Conservation (phyloP, 1,140 invertebrate genomes). For the Papilio glaucus region DNA sequence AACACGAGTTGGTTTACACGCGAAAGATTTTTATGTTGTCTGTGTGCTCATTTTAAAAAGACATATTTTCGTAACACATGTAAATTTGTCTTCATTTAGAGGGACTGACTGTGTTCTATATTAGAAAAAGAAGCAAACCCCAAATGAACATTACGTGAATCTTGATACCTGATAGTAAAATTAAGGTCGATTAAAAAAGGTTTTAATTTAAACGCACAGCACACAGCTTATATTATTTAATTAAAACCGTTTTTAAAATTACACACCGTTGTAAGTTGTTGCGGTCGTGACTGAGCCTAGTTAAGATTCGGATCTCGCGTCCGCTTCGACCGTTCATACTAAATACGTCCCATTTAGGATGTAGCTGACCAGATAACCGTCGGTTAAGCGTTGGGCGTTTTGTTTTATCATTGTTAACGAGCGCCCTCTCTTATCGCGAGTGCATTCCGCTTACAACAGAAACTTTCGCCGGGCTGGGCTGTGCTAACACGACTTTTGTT, state of each 20-base stretch:
- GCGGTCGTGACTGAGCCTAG: conserved; percentile 62
- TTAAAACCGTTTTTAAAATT: neutral
- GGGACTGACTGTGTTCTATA: no score
- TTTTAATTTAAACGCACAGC: no score
- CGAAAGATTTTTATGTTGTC: neutral
- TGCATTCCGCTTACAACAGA: conserved; percentile 46
- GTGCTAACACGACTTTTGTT: conserved; percentile 16
- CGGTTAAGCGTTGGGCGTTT: conserved; percentile 51
- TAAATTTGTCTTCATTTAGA: no score
- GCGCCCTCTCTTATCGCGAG: conserved; percentile 46
- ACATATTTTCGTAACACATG: no score
- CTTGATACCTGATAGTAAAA: no score
- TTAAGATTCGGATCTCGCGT: conserved; percentile 68
- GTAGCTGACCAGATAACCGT: conserved; percentile 52
- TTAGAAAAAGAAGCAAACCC: no score
- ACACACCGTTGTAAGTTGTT: neutral
- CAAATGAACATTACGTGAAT: no score
- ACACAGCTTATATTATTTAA: neutral
- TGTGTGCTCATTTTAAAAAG: neutral
- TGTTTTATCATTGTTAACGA: conserved; percentile 55
- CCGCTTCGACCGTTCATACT: conserved; percentile 63
- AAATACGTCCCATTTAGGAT: conserved; percentile 49
- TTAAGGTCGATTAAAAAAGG: no score
- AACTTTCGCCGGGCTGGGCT: conserved; percentile 40
- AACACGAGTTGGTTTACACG: neutral